Evolutionary conservation across 2,113 vertebrate species (phyloP), one percentile per base, ranked within the genome.

Genomic region (Colius striatus): DNA sequence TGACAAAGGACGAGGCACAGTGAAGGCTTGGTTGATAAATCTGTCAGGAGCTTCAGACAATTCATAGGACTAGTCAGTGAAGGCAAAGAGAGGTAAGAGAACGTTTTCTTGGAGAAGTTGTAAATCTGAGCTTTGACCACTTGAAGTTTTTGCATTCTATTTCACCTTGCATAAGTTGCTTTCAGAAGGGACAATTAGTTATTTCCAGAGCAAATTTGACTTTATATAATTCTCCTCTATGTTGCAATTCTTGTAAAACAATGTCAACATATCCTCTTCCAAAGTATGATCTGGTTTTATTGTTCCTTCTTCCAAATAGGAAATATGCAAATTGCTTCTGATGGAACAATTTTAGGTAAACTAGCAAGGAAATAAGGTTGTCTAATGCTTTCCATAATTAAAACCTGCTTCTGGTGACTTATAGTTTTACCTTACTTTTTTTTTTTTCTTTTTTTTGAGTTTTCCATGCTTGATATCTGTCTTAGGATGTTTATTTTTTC

Each of bases 341-440:
- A 84, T 30, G 17, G 84, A 88, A 61, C 74, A 77, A 81, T 94
- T 93, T 88, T 78, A 88, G 68, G 79, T n/a, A 68, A 95, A 60
- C 51, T 81, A 87, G 34, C 23, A 81, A 81, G 68, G 65, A 94
- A 95, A 57, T 81, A 81, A 88, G 21, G 30, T 57, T 93, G n/a
- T 43, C 21, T 94, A 91, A 95, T 63, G 61, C 29, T 96, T 94
- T 91, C 73, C 51, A 14, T 89, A 83, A 83, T 79, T 91, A 66
- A 90, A 91, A 30, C 27, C 43, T 90, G 25, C 51, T 96, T 95
- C 36, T 60, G 83, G n/a, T 45, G 83, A 25, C 34, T 93, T 90
- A 71, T 41, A 86, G 72, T 88, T 93, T 90, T 84, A 83, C 51
- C 72, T 90, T 72, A 77, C 27, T 60, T 80, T 41, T 41, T 41